Evolutionary conservation across 2,888 invertebrate species (phyloP).

Genomic region (Trachelus tabidus): DNA sequence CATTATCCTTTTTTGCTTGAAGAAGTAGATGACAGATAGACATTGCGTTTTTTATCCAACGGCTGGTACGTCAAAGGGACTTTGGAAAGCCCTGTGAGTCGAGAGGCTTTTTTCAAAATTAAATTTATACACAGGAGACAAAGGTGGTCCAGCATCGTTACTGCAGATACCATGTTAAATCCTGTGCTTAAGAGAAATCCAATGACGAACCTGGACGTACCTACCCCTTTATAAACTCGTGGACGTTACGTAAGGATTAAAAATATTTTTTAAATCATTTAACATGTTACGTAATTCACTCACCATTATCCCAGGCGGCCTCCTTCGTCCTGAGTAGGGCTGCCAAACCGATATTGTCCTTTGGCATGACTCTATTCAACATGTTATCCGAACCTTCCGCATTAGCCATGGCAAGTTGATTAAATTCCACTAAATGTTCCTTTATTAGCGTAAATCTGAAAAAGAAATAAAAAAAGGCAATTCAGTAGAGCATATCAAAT

Average conservation of each 20-base stretch:
- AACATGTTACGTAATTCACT: conserved; percentile 43
- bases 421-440: conserved; percentile 97
- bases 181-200: background rate
- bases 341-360: conserved; percentile 98
- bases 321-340: conserved; percentile 95
- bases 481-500: background rate
- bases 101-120: background rate
- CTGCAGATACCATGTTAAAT: background rate
- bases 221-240: background rate
- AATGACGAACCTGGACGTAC: background rate
- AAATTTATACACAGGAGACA: background rate
- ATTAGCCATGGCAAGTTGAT: conserved; percentile 98
- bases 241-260: background rate
- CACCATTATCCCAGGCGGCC: conserved; percentile 91
- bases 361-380: conserved; percentile 98
- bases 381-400: conserved; percentile 98
- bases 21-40: background rate
- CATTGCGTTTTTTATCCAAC: background rate
- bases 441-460: conserved; percentile 92
- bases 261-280: background rate
- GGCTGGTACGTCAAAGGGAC: background rate
- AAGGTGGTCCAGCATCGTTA: background rate
- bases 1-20: background rate
- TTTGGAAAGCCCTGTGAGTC: background rate
- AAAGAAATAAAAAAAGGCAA: conserved; percentile 25